These are phyloP conservation scores for Agrypnus murinus DNA, from an alignment of 2,888 invertebrate genomes.

Conservation along the genomic window DNA sequence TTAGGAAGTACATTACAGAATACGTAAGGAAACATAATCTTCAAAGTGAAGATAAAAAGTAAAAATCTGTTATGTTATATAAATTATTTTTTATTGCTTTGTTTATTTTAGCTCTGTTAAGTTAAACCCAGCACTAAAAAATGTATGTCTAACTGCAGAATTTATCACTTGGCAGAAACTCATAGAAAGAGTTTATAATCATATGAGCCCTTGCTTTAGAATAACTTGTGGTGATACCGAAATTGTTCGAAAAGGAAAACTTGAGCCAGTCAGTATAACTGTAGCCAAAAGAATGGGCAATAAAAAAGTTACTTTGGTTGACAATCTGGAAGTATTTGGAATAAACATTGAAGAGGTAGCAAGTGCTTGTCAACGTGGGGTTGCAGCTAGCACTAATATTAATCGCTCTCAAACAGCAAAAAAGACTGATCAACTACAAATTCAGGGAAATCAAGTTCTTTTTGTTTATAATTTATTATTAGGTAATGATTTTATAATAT, in stretches of 20 bases:
- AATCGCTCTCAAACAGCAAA: conserved; percentile 81
- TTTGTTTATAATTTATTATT: conserved; percentile 67
- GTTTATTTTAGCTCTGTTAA: conserved; percentile 75
- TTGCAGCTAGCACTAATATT: conserved; percentile 91
- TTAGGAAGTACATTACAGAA: conserved; percentile 80
- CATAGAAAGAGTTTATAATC: conserved; percentile 76
- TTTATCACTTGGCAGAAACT: conserved; percentile 82
- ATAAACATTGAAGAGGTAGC: conserved; percentile 86
- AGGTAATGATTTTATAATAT: conserved; percentile 55
- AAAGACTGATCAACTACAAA: conserved; percentile 83
- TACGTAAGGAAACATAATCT: conserved; percentile 80
- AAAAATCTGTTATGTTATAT: conserved; percentile 29
- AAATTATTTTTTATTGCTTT: conserved; percentile 32
- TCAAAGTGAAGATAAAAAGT: conserved; percentile 65
- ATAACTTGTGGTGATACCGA: conserved; percentile 75
- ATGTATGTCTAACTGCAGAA: conserved; percentile 69
- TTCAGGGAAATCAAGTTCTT: conserved; percentile 93
- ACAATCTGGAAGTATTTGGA: conserved; percentile 91
- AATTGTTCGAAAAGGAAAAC: conserved; percentile 78
- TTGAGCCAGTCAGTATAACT: conserved; percentile 85
- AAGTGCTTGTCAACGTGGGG: conserved; percentile 87
- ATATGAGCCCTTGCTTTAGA: conserved; percentile 84
- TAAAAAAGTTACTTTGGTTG: conserved; percentile 93
- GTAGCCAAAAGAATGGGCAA: conserved; percentile 87
- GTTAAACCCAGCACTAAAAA: conserved; percentile 72